Evolutionary conservation across 2,888 invertebrate genomes (phyloP).

Genomic region (Hedychridium roseum): DNA sequence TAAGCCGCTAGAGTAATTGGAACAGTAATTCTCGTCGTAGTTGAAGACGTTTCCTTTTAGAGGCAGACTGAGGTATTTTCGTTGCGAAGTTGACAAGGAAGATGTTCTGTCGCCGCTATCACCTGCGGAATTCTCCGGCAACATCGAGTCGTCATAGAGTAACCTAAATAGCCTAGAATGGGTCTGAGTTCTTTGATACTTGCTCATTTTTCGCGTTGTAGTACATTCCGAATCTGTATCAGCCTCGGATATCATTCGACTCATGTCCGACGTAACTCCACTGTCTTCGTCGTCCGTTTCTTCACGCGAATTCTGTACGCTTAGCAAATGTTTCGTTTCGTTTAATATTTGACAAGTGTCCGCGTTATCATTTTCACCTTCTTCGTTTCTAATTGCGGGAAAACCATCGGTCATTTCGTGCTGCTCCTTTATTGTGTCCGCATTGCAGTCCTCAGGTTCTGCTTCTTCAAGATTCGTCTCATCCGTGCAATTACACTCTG

Average conservation of each 20-base stretch:
- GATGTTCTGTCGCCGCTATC: slow-evolving; percentile 3
- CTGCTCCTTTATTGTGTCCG: neutral
- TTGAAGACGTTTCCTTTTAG: slow-evolving; percentile 44
- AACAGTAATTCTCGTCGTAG: slow-evolving; percentile 61
- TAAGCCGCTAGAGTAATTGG: slow-evolving; percentile 46
- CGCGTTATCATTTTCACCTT: too few species aligned
- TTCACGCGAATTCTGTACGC: slow-evolving; percentile 47
- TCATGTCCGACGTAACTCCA: slow-evolving; percentile 76
- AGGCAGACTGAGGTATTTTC: slow-evolving; percentile 41
- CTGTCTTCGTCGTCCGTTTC: slow-evolving; percentile 73
- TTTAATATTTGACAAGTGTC: too few species aligned
- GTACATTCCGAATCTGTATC: slow-evolving; percentile 72
- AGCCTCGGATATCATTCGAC: slow-evolving; percentile 72
- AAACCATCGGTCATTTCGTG: slow-evolving; percentile 11
- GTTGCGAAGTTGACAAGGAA: slow-evolving; percentile 18
- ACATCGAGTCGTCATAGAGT: slow-evolving; percentile 67
- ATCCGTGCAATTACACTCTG: slow-evolving; percentile 14
- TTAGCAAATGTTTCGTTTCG: slow-evolving; percentile 29
- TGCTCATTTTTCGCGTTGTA: slow-evolving; percentile 68
- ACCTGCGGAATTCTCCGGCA: slow-evolving; percentile 28
- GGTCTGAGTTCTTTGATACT: slow-evolving; percentile 76
- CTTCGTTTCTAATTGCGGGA: too few species aligned
- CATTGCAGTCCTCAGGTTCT: neutral
- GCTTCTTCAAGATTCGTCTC: neutral
- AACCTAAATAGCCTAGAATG: slow-evolving; percentile 76